phyloP scores from a whole-genome alignment of 2,797 vertebrate genomes.

The Falco biarmicus region DNA sequence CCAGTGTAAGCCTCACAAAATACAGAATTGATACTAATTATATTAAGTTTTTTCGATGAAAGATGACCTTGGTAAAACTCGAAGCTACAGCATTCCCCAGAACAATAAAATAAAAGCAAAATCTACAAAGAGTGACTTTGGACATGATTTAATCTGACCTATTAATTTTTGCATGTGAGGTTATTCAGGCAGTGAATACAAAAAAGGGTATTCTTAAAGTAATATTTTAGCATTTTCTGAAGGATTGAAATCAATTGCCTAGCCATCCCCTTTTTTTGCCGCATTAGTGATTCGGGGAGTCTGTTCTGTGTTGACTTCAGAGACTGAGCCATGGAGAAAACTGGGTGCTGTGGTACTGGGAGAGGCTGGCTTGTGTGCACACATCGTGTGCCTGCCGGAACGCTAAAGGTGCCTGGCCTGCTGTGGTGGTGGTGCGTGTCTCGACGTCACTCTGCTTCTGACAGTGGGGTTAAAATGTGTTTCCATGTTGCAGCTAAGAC shows the following conservation, averaged over 20 bases:
- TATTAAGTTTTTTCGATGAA: constrained; percentile 67
- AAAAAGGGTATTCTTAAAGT: not conserved
- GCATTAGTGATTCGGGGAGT: not conserved
- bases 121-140: constrained; percentile 44
- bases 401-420: not conserved
- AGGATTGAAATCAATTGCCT: not conserved
- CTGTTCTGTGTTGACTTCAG: not conserved
- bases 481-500: not conserved
- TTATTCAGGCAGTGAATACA: not conserved
- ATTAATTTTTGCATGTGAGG: constrained; percentile 24
- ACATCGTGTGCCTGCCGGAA: not conserved
- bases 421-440: rapidly evolving
- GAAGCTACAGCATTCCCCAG: constrained; percentile 32
- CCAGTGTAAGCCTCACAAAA: constrained; percentile 62
- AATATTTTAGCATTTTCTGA: not conserved
- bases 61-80: constrained; percentile 70
- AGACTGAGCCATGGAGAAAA: rapidly evolving
- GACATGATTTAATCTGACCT: constrained; percentile 55
- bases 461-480: not conserved
- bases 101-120: constrained; percentile 67
- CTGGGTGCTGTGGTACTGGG: not conserved
- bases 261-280: not conserved
- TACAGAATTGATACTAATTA: constrained; percentile 77
- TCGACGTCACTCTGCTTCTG: not conserved
- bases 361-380: rapidly evolving